phyloP scores from a whole-genome alignment of 2,113 vertebrate species.

The Ciconia boyciana region DNA sequence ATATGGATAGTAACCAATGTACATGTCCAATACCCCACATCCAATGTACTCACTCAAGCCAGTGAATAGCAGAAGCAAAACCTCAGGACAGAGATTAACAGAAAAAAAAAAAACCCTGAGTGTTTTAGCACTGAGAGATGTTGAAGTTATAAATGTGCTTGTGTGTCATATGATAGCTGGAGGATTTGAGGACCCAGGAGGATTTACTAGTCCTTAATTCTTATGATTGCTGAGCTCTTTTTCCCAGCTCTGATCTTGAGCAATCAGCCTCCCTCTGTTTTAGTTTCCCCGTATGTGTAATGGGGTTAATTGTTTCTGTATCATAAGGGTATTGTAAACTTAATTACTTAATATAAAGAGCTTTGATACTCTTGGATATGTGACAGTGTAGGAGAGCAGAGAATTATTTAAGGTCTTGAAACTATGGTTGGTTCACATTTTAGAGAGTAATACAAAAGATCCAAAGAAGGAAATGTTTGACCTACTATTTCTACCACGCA shows the following conservation, averaged over 20 bases:
- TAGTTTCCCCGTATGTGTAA: background rate
- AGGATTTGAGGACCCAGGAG: background rate
- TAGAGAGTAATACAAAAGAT: background rate
- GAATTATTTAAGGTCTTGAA: background rate
- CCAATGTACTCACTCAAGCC: background rate
- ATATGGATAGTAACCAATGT: background rate
- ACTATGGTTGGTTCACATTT: background rate
- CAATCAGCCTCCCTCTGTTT: background rate
- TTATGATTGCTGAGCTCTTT: background rate
- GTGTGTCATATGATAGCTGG: background rate
- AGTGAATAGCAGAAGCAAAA: background rate
- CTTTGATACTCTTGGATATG: background rate
- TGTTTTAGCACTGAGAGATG: background rate
- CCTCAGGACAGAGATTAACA: background rate
- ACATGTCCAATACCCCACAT: background rate
- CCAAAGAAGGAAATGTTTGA: background rate
- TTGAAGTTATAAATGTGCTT: background rate
- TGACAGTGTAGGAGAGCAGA: background rate
- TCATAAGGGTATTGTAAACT: background rate
- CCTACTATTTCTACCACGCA: background rate
- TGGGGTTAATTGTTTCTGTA: background rate
- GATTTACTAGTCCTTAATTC: background rate
- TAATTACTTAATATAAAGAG: background rate
- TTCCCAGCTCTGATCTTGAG: background rate
- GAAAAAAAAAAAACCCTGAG: background rate